Evolutionary conservation across 37 sponge, comb jelly and placozoan genomes (phyloP), one percentile per base, ranked within the genome.

Genomic region (Chondrilla cf. caribensis): DNA sequence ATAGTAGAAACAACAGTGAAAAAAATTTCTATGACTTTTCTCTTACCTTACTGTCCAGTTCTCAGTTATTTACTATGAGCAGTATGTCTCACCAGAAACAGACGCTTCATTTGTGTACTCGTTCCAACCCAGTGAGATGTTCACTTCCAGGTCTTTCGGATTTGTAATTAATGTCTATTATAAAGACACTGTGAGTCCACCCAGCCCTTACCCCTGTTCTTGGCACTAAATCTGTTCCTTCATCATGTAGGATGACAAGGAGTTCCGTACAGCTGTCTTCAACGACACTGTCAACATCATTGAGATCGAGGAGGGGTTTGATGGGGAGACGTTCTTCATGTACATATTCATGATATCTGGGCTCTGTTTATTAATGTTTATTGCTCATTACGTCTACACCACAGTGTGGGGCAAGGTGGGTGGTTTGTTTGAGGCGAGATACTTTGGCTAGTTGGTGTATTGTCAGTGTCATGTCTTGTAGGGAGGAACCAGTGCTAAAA

Each of bases 311-410:
- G 98, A 98, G 60, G 89, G 92, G 15, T 95, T 95, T 86, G 96
- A 98, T 77, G 90, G 87, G 17, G 92, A 95, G 66, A 95, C 97
- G 85, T 95, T 95, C 87, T 95, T 95, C 87, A 95, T 95, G 95
- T 95, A 95, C 57, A 82, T 95, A 66, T 91, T 95, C 83, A 95
- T 95, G 95, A 80, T 91, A 25, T 89, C 95, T 65, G 95, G 95
- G 0, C 39, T 95, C 18, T 84, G 81, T 40, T 84, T 95, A 1
- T 75, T 95, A 15, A 88, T 90, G 92, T 95, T 95, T 78, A 81
- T 95, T 32, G 33, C 88, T 28, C 89, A 95, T 79, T 95, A 91
- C 60, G 95, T 89, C 35, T 95, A 89, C 81, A 91, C 95, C 5
- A 90, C 88, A 15, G 85, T 87, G 76, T 73, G 36, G 38, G 77